A percentile compares a stretch with the other conserved stretches of the same genome.
phyloP scores from a whole-genome alignment of 2,888 invertebrate species.

The Unio pictorum region DNA sequence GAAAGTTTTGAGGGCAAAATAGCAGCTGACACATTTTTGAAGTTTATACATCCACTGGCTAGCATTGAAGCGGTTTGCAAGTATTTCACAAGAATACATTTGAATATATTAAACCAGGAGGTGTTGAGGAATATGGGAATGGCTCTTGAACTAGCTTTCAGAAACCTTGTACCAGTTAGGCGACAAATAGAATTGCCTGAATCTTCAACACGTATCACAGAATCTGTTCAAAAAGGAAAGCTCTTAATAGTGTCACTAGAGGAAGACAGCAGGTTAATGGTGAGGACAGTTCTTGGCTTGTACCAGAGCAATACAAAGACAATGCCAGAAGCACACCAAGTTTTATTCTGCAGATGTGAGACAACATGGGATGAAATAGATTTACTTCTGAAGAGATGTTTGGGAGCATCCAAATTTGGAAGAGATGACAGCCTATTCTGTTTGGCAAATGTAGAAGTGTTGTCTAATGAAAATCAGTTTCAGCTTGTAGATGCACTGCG shows the following conservation, averaged over 20 bases:
- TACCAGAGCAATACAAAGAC: slow-evolving; percentile 31
- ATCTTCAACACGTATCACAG: slow-evolving; percentile 15
- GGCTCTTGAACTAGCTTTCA: slow-evolving; percentile 20
- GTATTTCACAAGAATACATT: background rate
- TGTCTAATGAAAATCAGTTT: slow-evolving; percentile 39
- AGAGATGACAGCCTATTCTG: slow-evolving; percentile 24
- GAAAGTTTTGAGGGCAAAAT: background rate
- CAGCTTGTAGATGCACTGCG: slow-evolving; percentile 31
- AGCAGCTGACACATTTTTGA: slow-evolving; percentile 17
- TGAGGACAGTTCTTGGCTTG: slow-evolving; percentile 37
- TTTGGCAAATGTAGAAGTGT: slow-evolving; percentile 40
- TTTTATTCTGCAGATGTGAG: slow-evolving; percentile 42
- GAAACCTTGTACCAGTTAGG: slow-evolving; percentile 5
- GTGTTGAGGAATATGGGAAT: slow-evolving; percentile 20
- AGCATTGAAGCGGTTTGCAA: too few relatives aligned
- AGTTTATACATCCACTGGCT: slow-evolving; percentile 27
- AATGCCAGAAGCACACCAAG: slow-evolving; percentile 40
- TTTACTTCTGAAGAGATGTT: slow-evolving; percentile 35
- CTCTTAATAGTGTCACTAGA: slow-evolving; percentile 36
- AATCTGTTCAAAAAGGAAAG: slow-evolving; percentile 31
- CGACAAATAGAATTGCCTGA: slow-evolving; percentile 9
- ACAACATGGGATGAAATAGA: slow-evolving; percentile 42
- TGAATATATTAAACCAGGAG: background rate
- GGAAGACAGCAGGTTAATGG: slow-evolving; percentile 30
- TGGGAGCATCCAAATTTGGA: slow-evolving; percentile 8